These are phyloP conservation scores for Bombylius major DNA, from an alignment of 2,888 invertebrate genomes.

Conservation along the genomic window DNA sequence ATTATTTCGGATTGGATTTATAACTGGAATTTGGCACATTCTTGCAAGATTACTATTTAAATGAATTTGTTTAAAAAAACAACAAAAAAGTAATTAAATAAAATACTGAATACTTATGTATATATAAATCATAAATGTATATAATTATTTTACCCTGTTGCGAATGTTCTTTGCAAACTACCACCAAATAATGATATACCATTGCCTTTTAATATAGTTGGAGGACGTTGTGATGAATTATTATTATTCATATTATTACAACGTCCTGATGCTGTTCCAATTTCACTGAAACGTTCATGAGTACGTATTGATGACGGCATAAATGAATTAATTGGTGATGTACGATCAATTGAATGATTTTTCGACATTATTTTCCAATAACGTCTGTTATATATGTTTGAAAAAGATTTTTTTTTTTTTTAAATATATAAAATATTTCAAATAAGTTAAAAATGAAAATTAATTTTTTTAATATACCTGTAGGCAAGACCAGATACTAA, in stretches of 20 bases:
- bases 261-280: conserved; percentile 26
- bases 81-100: conserved; percentile 1
- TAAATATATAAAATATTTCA: neutral
- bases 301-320: conserved; percentile 37
- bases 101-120: neutral
- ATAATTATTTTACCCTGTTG: conserved; percentile 40
- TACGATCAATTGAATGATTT: conserved; percentile 44
- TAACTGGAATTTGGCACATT: conserved; percentile 38
- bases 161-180: conserved; percentile 56
- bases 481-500: conserved; percentile 64
- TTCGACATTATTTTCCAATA: conserved; percentile 70
- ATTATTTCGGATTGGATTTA: conserved; percentile 39
- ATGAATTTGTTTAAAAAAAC: conserved; percentile 1
- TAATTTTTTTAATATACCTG: conserved; percentile 38
- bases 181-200: conserved; percentile 50
- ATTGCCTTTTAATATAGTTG: conserved; percentile 29
- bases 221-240: conserved; percentile 16
- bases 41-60: conserved; percentile 33
- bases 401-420: conserved; percentile 3
- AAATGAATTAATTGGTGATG: conserved; percentile 36
- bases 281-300: conserved; percentile 35
- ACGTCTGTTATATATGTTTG: conserved; percentile 40
- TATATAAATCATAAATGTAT: neutral
- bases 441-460: too few species aligned
- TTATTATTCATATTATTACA: conserved; percentile 25